These are phyloP conservation scores for Danaus melanippus DNA, from an alignment of 1,140 invertebrate species.

Conservation along the genomic window DNA sequence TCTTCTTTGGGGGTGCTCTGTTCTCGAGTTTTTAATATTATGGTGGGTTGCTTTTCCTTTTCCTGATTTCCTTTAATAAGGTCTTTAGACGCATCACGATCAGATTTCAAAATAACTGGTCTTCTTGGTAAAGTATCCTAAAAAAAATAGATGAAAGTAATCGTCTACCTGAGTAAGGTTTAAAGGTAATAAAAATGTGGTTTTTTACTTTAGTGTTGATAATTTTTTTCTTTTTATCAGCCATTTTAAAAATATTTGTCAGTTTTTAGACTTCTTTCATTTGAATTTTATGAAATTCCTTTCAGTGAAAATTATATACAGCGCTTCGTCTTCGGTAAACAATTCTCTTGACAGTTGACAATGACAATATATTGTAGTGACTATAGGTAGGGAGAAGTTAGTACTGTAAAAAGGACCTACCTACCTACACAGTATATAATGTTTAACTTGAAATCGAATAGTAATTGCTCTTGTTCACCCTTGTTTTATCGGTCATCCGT, in stretches of 20 bases:
- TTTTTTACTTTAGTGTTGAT: conserved; percentile 42
- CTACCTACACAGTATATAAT: no score
- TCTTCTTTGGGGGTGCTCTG: conserved; percentile 65
- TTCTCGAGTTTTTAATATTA: conserved; percentile 66
- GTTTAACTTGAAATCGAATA: no score
- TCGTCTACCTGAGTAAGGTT: conserved; percentile 5
- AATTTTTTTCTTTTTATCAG: conserved; percentile 65
- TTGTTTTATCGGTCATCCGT: no score
- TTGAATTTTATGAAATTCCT: no score
- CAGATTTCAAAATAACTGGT: conserved; percentile 65
- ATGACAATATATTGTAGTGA: no score
- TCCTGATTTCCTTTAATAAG: conserved; percentile 47
- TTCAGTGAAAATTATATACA: no score
- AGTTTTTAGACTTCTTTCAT: no score
- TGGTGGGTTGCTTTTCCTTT: conserved; percentile 67
- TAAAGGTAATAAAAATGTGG: conserved; percentile 2
- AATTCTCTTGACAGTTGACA: no score
- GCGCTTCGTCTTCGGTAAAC: no score
- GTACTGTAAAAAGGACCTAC: no score
- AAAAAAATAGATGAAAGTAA: conserved; percentile 15
- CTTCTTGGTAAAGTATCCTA: conserved; percentile 50
- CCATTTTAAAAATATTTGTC: conserved; percentile 26
- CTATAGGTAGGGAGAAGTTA: no score
- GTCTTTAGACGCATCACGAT: conserved; percentile 52
- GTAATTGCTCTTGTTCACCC: no score